Base-by-base conservation (phyloP, 1,140 invertebrate species). In the Drosophila orena region DNA sequence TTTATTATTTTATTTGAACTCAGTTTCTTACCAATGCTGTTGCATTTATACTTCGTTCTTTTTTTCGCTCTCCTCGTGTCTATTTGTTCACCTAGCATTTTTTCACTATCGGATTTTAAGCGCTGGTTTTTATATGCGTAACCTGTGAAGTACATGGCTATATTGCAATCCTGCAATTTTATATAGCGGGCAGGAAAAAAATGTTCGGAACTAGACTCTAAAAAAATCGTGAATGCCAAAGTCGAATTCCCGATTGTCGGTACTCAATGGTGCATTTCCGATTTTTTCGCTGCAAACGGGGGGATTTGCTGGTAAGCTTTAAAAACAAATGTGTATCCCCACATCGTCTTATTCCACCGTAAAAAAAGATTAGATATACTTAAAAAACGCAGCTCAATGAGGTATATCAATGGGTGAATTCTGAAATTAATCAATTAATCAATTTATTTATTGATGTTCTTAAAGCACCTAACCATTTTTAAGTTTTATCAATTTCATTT, bases 1-100 rank as follows among this genome's bases (percentile, higher is more conserved):
- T 80, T 81, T 76, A 61, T 42, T 79, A 79, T 81, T 81, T 79
- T 79, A 79, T 81, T 79, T 81, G 77, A 66, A 79, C 71, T 73
- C 20, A 38, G 38, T 55, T 46, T 62, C 47, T 35, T 49, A 54
- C 38, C 49, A 35, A 42, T 72, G 54, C 59, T 73, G 71, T 79
- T 79, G 66, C 53, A 44, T 66, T 76, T 79, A 60, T 68, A 2
- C 30, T 17, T 1, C 22, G 24, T 62, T 59, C 50, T 44, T 34
- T 30, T 30, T 43, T 43, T 68, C 14, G 1, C 49, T 53, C 50
- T 47, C 35, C 44, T 78, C 47, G 7, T 75, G 44, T 62, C 52
- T 55, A 55, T 55, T 42, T 55, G 62, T 79, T 80, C 73, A 43
- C 65, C 37, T 17, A 20, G 7, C 4, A 38, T 50, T 57, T 57